phyloP scores from a whole-genome alignment of 1,140 invertebrate genomes.

The Sminthurinus signatus region DNA sequence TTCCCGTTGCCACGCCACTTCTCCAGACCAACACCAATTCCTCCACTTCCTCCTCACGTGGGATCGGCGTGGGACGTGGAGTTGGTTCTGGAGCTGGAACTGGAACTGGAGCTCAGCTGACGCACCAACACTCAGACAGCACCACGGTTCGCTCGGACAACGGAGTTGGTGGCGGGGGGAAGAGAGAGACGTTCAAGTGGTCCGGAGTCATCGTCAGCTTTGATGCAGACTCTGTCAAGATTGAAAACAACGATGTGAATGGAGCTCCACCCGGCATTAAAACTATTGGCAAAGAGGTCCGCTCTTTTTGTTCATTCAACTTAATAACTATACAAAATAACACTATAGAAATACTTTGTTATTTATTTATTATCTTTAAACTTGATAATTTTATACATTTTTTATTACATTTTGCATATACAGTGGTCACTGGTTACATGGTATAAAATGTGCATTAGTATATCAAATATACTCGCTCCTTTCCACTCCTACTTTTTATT shows the following conservation, averaged over 20 bases:
- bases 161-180: background rate
- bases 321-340: too few relatives aligned
- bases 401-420: too few relatives aligned
- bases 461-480: too few relatives aligned
- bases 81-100: background rate
- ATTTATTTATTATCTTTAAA: too few relatives aligned
- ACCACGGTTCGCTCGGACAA: conserved; percentile 23
- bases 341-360: too few relatives aligned
- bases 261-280: conserved; percentile 39
- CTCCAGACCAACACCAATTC: conserved; percentile 7
- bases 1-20: conserved; percentile 30
- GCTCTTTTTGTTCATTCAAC: too few relatives aligned
- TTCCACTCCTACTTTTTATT: too few relatives aligned
- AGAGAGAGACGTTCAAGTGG: conserved; percentile 41
- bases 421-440: too few relatives aligned
- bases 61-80: too few relatives aligned
- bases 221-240: conserved; percentile 41
- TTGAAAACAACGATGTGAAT: conserved; percentile 42
- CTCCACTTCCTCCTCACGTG: background rate
- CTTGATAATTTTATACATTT: too few relatives aligned
- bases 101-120: background rate
- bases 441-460: too few relatives aligned
- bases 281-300: conserved; percentile 42
- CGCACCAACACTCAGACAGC: conserved; percentile 27
- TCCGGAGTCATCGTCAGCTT: conserved; percentile 40